A percentile compares a stretch with the other conserved stretches of the same genome.
These are phyloP conservation scores for Acanthurus lineatus DNA, from an alignment of 2,797 vertebrate species.

Conservation along the genomic window DNA sequence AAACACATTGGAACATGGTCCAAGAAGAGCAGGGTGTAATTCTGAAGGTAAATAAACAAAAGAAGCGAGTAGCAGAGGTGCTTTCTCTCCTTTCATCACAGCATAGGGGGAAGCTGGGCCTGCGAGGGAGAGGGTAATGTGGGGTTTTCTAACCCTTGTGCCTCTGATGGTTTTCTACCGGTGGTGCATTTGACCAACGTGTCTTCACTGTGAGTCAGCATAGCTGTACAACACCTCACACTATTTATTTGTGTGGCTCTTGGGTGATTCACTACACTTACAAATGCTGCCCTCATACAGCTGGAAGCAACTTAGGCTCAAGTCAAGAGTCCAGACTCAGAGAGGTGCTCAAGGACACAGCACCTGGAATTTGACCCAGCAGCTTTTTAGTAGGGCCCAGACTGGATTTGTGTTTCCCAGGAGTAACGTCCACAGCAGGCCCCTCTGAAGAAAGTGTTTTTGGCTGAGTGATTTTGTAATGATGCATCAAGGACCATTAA, in stretches of 20 bases:
- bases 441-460: conserved; percentile 17
- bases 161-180: conserved; percentile 76
- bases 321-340: conserved; percentile 25
- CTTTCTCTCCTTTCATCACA: conserved; percentile 79
- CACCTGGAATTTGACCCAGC: conserved; percentile 74
- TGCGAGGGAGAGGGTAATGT: conserved; percentile 66
- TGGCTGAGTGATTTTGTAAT: conserved; percentile 40
- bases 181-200: conserved; percentile 61
- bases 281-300: conserved; percentile 64
- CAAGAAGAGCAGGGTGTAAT: conserved; percentile 84
- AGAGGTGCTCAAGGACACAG: conserved; percentile 58
- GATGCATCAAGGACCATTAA: conserved; percentile 2
- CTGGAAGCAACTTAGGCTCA: conserved; percentile 71
- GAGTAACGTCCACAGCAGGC: conserved; percentile 45
- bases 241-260: conserved; percentile 76
- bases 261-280: conserved; percentile 72
- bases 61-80: conserved; percentile 72
- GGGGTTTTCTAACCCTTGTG: conserved; percentile 73
- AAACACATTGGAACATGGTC: conserved; percentile 84
- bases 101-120: conserved; percentile 68
- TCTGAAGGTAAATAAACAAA: conserved; percentile 87
- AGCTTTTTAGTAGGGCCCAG: conserved; percentile 56
- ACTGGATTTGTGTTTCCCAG: conserved; percentile 62
- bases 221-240: conserved; percentile 74
- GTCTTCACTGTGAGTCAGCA: conserved; percentile 79